Evolutionary conservation across 1,140 invertebrate genomes (phyloP).

Genomic region (Drosophila parabipectinata): DNA sequence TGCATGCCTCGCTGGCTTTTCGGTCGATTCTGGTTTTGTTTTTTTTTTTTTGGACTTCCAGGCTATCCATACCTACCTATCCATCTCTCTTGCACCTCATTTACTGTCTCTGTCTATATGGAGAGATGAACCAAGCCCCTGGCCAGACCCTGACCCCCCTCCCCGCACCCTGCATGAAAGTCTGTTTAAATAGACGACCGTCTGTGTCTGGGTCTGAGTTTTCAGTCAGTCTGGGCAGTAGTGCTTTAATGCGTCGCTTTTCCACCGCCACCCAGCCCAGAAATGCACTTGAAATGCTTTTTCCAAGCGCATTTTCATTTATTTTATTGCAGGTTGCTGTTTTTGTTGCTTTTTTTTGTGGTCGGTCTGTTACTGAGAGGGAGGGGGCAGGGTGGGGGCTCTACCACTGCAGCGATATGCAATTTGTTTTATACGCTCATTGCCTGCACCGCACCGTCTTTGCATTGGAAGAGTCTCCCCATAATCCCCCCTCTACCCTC

Average conservation of each 20-base stretch:
- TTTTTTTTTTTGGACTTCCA: conserved; percentile 6
- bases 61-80: conserved; percentile 2
- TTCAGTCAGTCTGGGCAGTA: conserved; percentile 41
- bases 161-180: not conserved
- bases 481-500: not conserved
- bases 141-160: no score
- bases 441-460: conserved; percentile 42
- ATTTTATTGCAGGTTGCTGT: conserved; percentile 59
- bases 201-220: conserved; percentile 43
- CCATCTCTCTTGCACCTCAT: conserved; percentile 6
- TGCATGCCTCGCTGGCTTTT: conserved; percentile 68
- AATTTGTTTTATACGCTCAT: conserved; percentile 76
- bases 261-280: not conserved
- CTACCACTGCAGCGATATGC: conserved; percentile 58
- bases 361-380: conserved; percentile 27
- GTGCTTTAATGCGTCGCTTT: conserved; percentile 56
- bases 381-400: not conserved
- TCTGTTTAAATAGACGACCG: conserved; percentile 67
- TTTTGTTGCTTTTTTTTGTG: conserved; percentile 31
- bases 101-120: conserved; percentile 1
- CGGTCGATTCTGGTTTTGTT: conserved; percentile 45
- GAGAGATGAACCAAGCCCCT: conserved; percentile 3
- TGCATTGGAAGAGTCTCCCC: conserved; percentile 3
- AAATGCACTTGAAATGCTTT: conserved; percentile 70
- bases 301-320: conserved; percentile 67